Percentiles rank a stretch among this genome's conserved stretches.
These are phyloP conservation scores for Argopecten irradians DNA, from an alignment of 1,140 invertebrate genomes.

Conservation along the genomic window DNA sequence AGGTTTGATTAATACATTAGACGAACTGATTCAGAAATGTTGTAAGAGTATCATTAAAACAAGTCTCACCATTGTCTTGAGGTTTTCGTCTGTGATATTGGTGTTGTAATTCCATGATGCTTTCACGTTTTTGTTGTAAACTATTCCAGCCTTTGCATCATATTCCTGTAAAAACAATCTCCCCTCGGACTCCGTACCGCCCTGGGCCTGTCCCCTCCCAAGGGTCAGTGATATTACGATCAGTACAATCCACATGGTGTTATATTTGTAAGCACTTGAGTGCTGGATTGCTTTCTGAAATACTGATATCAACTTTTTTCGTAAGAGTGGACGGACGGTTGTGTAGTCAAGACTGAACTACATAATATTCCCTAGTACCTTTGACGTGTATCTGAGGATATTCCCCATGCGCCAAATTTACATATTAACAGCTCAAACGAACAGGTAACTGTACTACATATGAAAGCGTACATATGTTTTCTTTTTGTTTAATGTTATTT, in stretches of 20 bases:
- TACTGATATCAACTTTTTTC: not conserved
- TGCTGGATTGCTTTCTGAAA: not conserved
- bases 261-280: not conserved
- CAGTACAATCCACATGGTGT: not conserved
- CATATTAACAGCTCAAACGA: not conserved
- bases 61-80: conserved; percentile 74
- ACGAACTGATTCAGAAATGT: no score
- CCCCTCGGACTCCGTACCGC: conserved; percentile 33
- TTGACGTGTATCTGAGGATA: not conserved
- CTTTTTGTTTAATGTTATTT: no score
- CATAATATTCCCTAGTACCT: not conserved
- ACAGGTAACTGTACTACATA: no score
- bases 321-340: not conserved
- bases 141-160: conserved; percentile 33
- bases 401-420: not conserved
- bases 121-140: conserved; percentile 31
- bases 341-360: not conserved
- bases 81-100: conserved; percentile 63
- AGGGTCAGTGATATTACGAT: not conserved
- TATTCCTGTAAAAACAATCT: conserved; percentile 50
- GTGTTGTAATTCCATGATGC: conserved; percentile 60
- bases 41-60: no score
- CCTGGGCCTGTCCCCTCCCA: conserved; percentile 21
- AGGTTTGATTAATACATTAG: no score
- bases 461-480: no score